Evolutionary conservation across 2,797 vertebrate species (phyloP).

Genomic region (Acomys russatus): DNA sequence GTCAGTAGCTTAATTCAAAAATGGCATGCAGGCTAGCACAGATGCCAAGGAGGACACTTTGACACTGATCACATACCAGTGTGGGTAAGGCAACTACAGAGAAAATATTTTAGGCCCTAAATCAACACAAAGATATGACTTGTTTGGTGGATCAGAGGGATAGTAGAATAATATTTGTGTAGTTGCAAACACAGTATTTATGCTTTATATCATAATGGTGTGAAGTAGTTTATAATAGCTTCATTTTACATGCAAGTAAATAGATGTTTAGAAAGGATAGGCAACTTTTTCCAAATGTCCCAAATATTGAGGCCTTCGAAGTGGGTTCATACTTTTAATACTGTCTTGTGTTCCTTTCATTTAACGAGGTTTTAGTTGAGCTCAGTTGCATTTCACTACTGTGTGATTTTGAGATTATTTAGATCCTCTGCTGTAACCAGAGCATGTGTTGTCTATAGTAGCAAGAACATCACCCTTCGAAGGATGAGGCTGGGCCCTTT

Average conservation of each 20-base stretch:
- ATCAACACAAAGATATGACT: not conserved
- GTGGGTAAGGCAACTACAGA: not conserved
- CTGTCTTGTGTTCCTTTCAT: not conserved
- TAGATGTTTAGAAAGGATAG: not conserved
- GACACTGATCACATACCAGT: not conserved
- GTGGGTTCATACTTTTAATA: conserved; percentile 15
- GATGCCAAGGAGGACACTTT: not conserved
- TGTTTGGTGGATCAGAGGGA: not conserved
- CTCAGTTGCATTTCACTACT: conserved; percentile 4
- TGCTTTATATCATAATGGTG: not conserved
- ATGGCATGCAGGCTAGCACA: not conserved
- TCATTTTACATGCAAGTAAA: conserved; percentile 31
- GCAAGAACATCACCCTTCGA: not conserved
- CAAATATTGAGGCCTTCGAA: conserved; percentile 9
- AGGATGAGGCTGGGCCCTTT: not conserved
- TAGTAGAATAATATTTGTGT: not conserved
- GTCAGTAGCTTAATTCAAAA: not conserved
- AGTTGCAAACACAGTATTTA: not conserved
- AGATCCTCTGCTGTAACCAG: not conserved
- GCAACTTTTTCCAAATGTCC: not conserved
- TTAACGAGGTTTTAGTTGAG: not conserved
- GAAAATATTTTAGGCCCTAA: not conserved
- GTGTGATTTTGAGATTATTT: not conserved
- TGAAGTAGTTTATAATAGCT: not conserved
- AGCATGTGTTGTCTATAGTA: not conserved